These are phyloP conservation scores for Antrozous pallidus DNA, from an alignment of 2,797 vertebrate genomes.

Conservation along the genomic window DNA sequence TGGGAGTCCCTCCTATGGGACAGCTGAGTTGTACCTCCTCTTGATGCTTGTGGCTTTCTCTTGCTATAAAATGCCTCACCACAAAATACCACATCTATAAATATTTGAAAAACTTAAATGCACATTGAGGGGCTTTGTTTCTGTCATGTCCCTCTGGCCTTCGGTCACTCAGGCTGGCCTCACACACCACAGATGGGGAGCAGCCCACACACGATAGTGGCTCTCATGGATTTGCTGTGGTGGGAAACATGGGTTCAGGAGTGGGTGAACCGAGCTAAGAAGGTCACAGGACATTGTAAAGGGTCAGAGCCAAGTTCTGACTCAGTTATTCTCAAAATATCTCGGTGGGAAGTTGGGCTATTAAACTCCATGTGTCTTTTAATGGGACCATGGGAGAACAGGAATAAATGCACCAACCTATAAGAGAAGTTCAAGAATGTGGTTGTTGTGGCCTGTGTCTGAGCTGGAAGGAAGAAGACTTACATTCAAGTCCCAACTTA, in stretches of 20 bases:
- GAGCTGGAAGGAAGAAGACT: background rate
- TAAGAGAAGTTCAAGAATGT: background rate
- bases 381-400: background rate
- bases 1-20: background rate
- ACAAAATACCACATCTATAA: background rate
- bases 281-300: background rate
- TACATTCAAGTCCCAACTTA: background rate
- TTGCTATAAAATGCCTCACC: background rate
- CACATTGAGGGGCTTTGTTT: background rate
- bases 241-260: background rate
- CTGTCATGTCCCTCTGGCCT: background rate
- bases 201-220: fast-evolving
- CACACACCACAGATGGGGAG: background rate
- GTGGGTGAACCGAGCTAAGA: background rate
- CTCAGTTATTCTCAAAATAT: background rate
- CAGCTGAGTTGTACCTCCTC: background rate
- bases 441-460: background rate
- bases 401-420: background rate
- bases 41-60: background rate
- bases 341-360: background rate
- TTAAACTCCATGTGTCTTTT: background rate
- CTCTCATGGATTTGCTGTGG: fast-evolving
- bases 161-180: background rate
- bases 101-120: background rate
- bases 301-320: background rate